These are phyloP conservation scores for Monopis laevigella DNA, from an alignment of 2,888 invertebrate genomes.

Conservation along the genomic window DNA sequence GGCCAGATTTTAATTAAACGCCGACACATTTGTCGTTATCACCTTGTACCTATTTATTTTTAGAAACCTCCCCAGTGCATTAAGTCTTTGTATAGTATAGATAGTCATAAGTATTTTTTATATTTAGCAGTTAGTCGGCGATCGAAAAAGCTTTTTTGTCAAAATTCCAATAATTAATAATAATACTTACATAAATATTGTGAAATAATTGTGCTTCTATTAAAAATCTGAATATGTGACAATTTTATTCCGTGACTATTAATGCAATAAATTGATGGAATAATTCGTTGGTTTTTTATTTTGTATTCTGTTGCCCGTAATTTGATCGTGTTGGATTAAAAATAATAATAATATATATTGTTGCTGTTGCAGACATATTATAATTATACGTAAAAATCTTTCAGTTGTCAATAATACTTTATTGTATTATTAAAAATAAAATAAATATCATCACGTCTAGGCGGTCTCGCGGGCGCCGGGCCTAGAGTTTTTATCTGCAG, in stretches of 20 bases:
- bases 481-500: too few species aligned
- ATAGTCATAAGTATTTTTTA: conserved; percentile 3
- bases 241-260: conserved; percentile 11
- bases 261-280: conserved; percentile 11
- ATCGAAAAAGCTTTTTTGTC: conserved; percentile 10
- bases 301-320: too few species aligned
- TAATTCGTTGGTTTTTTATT: not conserved
- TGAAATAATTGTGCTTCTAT: conserved; percentile 6
- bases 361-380: too few species aligned
- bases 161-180: conserved; percentile 1
- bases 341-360: too few species aligned
- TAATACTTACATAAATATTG: conserved; percentile 1
- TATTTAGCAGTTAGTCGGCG: conserved; percentile 10
- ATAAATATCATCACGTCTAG: too few species aligned
- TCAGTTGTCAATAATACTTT: too few species aligned
- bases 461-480: too few species aligned
- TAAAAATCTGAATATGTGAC: conserved; percentile 1
- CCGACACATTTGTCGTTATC: not conserved
- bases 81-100: conserved; percentile 3
- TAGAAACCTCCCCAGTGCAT: not conserved
- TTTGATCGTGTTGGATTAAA: too few species aligned
- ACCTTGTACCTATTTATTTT: not conserved
- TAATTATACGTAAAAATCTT: too few species aligned
- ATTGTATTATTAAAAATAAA: too few species aligned
- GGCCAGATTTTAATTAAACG: not conserved